Evolutionary conservation across 2,113 vertebrate genomes (phyloP), one percentile per base, ranked within the genome.

Genomic region (Rana temporaria): DNA sequence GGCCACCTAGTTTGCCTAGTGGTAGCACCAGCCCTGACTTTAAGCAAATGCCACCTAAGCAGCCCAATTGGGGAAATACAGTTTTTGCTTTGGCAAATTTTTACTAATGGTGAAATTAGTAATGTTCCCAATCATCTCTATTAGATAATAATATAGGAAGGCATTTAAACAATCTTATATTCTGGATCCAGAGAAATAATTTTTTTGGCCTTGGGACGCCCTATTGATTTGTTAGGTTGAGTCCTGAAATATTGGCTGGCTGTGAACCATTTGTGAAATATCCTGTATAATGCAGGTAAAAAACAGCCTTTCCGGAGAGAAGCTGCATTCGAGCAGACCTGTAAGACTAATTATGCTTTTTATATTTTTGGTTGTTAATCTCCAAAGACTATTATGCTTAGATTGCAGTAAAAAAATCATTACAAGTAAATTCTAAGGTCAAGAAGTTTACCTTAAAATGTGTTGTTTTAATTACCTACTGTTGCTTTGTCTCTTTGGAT

Each of bases 151-250:
- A 42, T 42, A 8, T 42, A 42, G 9, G 9, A 42, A 42, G 9
- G 42, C 18, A 2, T 20, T 52, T 16, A 52, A 69, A 17, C 67
- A 48, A 12, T 16, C 18, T 70, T 15, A 70, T 17, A 24, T 70
- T 24, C 53, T 0, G 42, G 11, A 69, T 22, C 30, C 20, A 4
- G 24, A 56, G 52, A 34, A 69, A 22, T 4, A 18, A 55, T 22
- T 42, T 22, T 38, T 60, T n/a, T n/a, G 22, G 22, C 70, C 38
- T 48, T 26, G 73, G 79, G 79, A 81, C 69, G 79, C 60, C 79
- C 59, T 81, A 81, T 81, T 81, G 79, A 81, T 81, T 81, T 64
- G 59, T 73, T 69, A 68, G 32, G 48, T 22, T 70, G 70, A n/a
- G n/a, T n/a, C n/a, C n/a, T 80, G 59, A 80, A 80, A 70, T 34